Evolutionary conservation across 2,797 vertebrate species (phyloP), one percentile per base, ranked within the genome.

Genomic region (Ambastaia sidthimunki): DNA sequence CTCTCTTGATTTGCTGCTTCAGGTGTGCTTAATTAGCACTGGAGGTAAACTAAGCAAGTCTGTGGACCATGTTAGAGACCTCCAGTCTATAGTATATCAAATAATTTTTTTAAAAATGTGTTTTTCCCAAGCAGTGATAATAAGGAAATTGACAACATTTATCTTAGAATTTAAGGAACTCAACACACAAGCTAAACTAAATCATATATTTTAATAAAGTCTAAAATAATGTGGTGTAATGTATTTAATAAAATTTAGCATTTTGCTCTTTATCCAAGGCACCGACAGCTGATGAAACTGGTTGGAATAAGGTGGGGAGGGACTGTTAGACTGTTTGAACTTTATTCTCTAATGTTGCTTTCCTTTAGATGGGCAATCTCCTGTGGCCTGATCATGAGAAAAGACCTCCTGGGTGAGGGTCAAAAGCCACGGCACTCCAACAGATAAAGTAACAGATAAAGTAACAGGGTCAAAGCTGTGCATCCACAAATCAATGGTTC

Each of bases 201-300:
- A 88, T 90, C n/a, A n/a, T n/a, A n/a, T n/a, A n/a, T n/a, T 87
- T 84, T 80, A 89, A 91, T 92, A 87, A 91, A 87, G 82, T 85
- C 81, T 83, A 91, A 92, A 93, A 93, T 93, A 89, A 93, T 93
- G 92, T 88, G 88, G 85, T 83, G 81, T 82, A 82, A 88, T 82
- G 80, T 85, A 90, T 88, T 78, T 91, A 90, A 90, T 86, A 82
- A 92, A 89, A 93, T 92, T 89, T 91, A 93, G 90, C 78, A 81
- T 82, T 31, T 5, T 31, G 31, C 31, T 31, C 31, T 31, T 2
- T 5, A 31, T 31, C 31, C 31, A 31, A 31, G 5, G 31, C 31
- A 31, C 2, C 5, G 31, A 31, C 31, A 31, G 31, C 31, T 31
- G 31, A 31, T 90, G 87, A 88, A 89, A 88, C 74, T 82, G 71